Percentiles rank a stretch among this genome's conserved stretches.
Evolutionary conservation across 2,113 vertebrate genomes (phyloP).

Genomic region (Oreochromis spilurus): DNA sequence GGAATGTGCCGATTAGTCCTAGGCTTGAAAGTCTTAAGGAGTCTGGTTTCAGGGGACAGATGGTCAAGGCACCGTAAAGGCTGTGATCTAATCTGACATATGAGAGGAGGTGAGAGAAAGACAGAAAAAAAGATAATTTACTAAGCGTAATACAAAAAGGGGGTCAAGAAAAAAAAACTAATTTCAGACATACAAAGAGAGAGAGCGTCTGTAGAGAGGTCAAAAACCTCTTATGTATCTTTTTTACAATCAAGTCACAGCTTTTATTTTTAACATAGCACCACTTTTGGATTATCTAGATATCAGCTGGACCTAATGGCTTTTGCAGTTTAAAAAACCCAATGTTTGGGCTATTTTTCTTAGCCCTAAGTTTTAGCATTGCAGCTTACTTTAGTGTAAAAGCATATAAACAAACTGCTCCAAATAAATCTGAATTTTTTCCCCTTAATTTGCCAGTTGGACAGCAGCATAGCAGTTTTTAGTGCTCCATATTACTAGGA

Average conservation of each 20-base stretch:
- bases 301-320: background rate
- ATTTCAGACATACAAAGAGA: background rate
- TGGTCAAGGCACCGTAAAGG: slow-evolving; percentile 4
- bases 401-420: background rate
- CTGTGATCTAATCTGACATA: slow-evolving; percentile 4
- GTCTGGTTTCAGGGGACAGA: background rate
- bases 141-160: background rate
- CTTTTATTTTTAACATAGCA: background rate
- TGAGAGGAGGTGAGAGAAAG: background rate
- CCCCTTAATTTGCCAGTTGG: background rate
- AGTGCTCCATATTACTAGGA: background rate
- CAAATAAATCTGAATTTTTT: background rate
- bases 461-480: background rate
- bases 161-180: background rate
- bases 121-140: background rate
- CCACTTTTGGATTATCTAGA: background rate
- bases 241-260: background rate
- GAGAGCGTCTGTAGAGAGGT: background rate
- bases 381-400: background rate
- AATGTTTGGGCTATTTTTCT: background rate
- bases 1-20: background rate
- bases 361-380: background rate
- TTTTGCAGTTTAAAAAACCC: background rate
- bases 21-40: background rate
- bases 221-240: background rate